Evolutionary conservation across 2,797 vertebrate species (phyloP).

Genomic region (Phylloscopus collybita): DNA sequence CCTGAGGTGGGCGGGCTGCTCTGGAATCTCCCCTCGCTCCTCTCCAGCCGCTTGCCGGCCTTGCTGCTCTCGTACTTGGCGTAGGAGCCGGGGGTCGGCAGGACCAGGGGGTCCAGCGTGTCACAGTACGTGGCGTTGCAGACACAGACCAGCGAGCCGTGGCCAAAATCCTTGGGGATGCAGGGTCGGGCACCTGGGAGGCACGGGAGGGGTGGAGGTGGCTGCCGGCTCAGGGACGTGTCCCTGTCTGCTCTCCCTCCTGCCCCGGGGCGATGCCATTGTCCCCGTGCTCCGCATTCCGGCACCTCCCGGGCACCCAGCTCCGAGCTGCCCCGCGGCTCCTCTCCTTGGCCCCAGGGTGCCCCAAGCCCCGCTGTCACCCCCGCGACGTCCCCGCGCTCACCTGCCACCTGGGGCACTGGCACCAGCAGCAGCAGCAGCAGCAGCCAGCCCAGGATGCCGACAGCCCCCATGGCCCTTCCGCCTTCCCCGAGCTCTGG

Average conservation of each 20-base stretch:
- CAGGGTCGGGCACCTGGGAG: conserved; percentile 79
- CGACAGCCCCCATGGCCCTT: background rate
- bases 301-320: accelerated
- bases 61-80: conserved; percentile 32
- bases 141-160: conserved; percentile 84
- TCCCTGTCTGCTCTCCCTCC: background rate
- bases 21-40: conserved; percentile 56
- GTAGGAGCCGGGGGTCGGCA: conserved; percentile 74
- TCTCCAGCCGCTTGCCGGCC: background rate
- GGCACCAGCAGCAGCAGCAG: background rate
- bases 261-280: background rate
- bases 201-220: background rate
- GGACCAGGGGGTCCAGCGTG: conserved; percentile 66
- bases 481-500: background rate
- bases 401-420: background rate
- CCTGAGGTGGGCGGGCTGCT: conserved; percentile 43
- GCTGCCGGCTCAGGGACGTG: accelerated
- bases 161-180: conserved; percentile 80
- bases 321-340: background rate
- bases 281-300: background rate
- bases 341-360: background rate
- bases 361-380: background rate
- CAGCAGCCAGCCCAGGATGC: background rate
- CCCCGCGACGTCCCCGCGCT: accelerated
- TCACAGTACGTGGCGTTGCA: conserved; percentile 91